These are phyloP conservation scores for Gobio occitaniae DNA, from an alignment of 2,797 vertebrate species.

Conservation along the genomic window DNA sequence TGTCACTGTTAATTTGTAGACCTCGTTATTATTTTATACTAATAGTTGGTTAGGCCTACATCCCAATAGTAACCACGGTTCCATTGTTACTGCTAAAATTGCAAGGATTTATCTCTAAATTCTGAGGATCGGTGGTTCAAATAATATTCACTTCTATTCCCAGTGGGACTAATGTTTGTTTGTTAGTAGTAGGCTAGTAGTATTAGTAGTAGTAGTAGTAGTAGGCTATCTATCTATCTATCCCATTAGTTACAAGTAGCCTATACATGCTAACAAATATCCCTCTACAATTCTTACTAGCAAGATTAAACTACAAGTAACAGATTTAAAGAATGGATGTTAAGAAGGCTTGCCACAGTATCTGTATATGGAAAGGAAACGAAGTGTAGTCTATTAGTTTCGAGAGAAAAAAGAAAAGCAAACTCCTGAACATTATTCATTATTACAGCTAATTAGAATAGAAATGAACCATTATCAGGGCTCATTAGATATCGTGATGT, in stretches of 20 bases:
- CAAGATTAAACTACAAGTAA: background rate
- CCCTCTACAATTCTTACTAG: background rate
- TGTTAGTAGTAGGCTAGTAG: background rate
- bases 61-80: background rate
- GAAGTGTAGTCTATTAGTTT: background rate
- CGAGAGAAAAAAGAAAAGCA: background rate
- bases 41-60: background rate
- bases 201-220: background rate
- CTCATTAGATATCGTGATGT: slow-evolving; percentile 8
- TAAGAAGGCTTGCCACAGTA: slow-evolving; percentile 1
- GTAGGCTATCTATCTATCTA: background rate
- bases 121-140: background rate
- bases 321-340: background rate
- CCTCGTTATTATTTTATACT: background rate
- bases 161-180: background rate
- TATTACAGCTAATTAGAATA: slow-evolving; percentile 2
- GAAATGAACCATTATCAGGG: background rate
- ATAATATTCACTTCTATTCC: background rate
- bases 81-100: background rate
- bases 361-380: background rate
- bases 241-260: background rate
- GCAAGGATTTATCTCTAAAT: background rate
- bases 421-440: background rate
- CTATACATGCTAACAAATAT: background rate
- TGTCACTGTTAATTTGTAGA: background rate